Conservation (phyloP, 1,140 invertebrate genomes). For the Drosophila chauvacae region DNA sequence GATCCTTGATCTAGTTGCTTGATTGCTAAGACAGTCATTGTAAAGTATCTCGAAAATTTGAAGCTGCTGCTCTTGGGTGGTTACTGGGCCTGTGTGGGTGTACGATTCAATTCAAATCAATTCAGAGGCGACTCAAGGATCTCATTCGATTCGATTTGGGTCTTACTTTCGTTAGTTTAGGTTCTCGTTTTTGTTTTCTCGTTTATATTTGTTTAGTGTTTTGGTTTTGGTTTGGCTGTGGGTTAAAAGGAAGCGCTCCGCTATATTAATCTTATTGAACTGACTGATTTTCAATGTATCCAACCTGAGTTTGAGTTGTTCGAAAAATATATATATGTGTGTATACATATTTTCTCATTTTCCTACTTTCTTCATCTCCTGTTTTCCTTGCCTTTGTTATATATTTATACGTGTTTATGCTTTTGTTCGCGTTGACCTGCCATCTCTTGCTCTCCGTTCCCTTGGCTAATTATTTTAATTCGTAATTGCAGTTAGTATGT, state of each 20-base stretch:
- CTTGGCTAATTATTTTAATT: constrained; percentile 56
- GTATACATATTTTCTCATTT: constrained; percentile 45
- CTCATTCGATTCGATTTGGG: constrained; percentile 25
- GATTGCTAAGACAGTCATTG: constrained; percentile 51
- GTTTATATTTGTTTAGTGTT: background rate
- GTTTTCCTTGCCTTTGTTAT: constrained; percentile 24
- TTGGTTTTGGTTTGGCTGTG: constrained; percentile 68
- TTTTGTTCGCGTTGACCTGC: constrained; percentile 37
- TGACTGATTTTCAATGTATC: constrained; percentile 82
- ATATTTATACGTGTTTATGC: constrained; percentile 47
- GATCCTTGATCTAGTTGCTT: constrained; percentile 26
- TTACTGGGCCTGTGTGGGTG: constrained; percentile 68
- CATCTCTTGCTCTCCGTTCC: constrained; percentile 12
- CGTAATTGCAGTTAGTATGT: constrained; percentile 60
- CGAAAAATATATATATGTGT: constrained; percentile 76
- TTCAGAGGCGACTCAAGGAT: constrained; percentile 36
- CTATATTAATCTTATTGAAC: constrained; percentile 79
- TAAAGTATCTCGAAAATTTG: constrained; percentile 52
- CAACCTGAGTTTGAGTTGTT: constrained; percentile 83
- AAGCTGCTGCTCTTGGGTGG: constrained; percentile 50
- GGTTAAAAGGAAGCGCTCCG: constrained; percentile 81
- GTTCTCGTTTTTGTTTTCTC: constrained; percentile 17
- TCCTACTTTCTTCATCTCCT: constrained; percentile 13
- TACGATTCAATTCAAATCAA: constrained; percentile 62
- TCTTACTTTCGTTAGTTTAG: constrained; percentile 25